Evolutionary conservation across 1,140 invertebrate genomes (phyloP).

Genomic region (Tetragonula clypearis): DNA sequence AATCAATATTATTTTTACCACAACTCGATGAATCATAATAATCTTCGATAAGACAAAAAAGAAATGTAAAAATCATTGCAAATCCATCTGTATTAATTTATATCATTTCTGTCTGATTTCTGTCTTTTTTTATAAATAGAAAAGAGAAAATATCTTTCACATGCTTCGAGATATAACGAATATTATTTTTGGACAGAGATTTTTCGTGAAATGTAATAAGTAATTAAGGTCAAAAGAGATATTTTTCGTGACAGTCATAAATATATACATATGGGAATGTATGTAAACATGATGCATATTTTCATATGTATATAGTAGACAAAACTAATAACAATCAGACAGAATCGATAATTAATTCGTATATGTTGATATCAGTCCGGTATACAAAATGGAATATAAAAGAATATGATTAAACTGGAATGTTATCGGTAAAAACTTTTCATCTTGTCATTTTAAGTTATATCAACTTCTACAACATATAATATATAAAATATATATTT

Average conservation of each 20-base stretch:
- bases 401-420: conserved; percentile 1
- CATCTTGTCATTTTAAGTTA: no score
- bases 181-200: background rate
- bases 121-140: background rate
- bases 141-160: background rate
- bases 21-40: background rate
- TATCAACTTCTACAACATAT: no score
- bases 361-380: background rate
- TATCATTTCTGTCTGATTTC: background rate
- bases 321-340: background rate
- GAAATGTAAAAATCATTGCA: background rate
- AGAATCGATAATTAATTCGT: conserved; percentile 13
- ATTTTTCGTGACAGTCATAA: background rate
- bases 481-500: background rate
- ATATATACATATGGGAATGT: background rate
- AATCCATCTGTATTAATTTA: background rate
- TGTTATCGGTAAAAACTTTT: background rate
- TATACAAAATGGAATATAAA: background rate
- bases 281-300: background rate
- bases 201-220: background rate
- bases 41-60: background rate
- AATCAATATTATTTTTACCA: background rate
- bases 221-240: conserved; percentile 2
- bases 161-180: background rate
- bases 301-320: background rate